Evolutionary conservation across 2,888 invertebrate species (phyloP).

Genomic region (Phengaris alcon): DNA sequence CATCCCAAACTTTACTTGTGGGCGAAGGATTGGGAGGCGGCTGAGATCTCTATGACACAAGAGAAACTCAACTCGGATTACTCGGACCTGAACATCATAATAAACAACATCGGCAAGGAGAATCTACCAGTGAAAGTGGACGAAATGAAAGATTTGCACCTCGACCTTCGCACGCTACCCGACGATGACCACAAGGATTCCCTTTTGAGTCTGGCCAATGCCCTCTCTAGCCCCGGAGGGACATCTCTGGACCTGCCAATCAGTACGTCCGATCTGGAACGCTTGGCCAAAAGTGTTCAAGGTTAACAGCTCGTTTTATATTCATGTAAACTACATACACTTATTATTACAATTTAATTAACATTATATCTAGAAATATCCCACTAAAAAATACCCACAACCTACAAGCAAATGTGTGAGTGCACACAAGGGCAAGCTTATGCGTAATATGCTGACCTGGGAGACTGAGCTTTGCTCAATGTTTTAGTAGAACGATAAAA

Average conservation of each 20-base stretch:
- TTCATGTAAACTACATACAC: too few relatives aligned
- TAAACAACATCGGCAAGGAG: constrained; percentile 61
- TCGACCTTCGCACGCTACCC: constrained; percentile 47
- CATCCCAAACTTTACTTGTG: constrained; percentile 92
- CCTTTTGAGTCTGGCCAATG: constrained; percentile 49
- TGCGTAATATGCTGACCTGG: too few relatives aligned
- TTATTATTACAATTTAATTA: too few relatives aligned
- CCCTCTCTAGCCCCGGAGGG: constrained; percentile 62
- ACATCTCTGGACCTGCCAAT: constrained; percentile 65
- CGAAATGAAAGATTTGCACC: constrained; percentile 47
- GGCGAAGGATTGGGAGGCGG: constrained; percentile 89
- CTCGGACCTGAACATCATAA: constrained; percentile 63
- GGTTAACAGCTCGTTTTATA: constrained; percentile 44
- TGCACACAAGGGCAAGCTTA: too few relatives aligned
- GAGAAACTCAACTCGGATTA: constrained; percentile 67
- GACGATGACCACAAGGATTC: constrained; percentile 39
- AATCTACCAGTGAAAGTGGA: constrained; percentile 57
- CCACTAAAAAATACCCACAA: too few relatives aligned
- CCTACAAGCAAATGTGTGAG: too few relatives aligned
- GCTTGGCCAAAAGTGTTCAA: constrained; percentile 66
- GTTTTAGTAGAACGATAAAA: too few relatives aligned
- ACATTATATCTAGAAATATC: too few relatives aligned
- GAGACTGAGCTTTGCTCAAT: too few relatives aligned
- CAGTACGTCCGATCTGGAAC: constrained; percentile 63
- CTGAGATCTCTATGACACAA: constrained; percentile 55